Conservation (phyloP, 92 coral and sea anemone genomes). For the Actinostola sp. region DNA sequence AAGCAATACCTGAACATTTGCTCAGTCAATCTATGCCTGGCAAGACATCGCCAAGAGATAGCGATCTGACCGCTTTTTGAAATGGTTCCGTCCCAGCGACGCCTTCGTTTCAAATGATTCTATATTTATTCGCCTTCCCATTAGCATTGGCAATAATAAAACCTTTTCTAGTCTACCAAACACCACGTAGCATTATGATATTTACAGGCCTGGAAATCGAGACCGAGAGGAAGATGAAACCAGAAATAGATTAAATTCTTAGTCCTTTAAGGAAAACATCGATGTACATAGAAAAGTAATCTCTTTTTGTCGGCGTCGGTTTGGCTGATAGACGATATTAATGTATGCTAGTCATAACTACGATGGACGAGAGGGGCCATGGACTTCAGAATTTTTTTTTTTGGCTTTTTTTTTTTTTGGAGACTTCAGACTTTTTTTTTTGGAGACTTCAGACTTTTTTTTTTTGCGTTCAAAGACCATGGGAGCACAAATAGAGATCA, state of each 20-base stretch:
- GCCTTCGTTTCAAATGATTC: neutral
- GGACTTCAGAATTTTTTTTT: too few species aligned
- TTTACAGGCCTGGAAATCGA: neutral
- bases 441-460: too few species aligned
- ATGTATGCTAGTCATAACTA: constrained; percentile 4
- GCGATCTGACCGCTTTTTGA: constrained; percentile 6
- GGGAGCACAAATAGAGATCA: too few species aligned
- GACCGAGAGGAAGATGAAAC: neutral
- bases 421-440: too few species aligned
- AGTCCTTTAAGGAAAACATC: neutral
- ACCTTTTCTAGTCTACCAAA: neutral
- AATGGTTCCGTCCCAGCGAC: constrained; percentile 21
- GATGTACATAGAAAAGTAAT: constrained; percentile 11
- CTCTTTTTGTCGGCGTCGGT: constrained; percentile 18
- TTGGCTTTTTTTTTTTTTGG: too few species aligned
- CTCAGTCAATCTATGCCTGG: constrained; percentile 1
- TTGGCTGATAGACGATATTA: constrained; percentile 10
- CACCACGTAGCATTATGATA: constrained; percentile 5
- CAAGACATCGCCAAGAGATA: constrained; percentile 4
- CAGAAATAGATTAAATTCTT: constrained; percentile 4
- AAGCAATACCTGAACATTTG: too few species aligned
- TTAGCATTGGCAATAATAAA: neutral
- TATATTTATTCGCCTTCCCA: neutral
- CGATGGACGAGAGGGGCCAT: too few species aligned
- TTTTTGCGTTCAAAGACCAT: too few species aligned